Base-by-base conservation (phyloP, 2,888 invertebrate genomes). In the Sinodicranocentrus sp. region DNA sequence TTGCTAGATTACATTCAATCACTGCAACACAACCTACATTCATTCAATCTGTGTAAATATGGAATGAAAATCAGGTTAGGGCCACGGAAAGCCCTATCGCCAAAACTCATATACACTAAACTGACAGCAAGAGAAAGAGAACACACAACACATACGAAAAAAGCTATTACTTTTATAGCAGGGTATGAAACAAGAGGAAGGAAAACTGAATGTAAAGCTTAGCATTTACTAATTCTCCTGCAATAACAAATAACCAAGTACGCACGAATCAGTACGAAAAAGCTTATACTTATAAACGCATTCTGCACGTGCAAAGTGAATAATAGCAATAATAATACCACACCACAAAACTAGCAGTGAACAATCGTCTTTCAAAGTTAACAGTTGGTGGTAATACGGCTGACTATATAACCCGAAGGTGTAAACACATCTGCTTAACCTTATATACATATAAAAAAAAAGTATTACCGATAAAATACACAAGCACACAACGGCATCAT, bases 1-100 rank as follows among this genome's bases (percentile, higher is more conserved):
- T 52, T 19, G 48, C 63, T n/a, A 79, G 63, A 79, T 79, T 79
- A 79, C 63, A 79, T 70, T 79, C 79, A 79, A 79, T 79, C 79
- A 79, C 79, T 79, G 79, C 79, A 79, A 79, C 77, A 78, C 79
- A 79, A 79, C 79, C 79, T 79, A 79, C 71, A 79, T 79, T 79
- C 71, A 71, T 79, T 70, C 77, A 79, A 70, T 70, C 28, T 70
- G 44, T 33, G 43, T 67, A 39, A 25, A 68, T 77, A 59, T 70
- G 77, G 68, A 59, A 78, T 70, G 28, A 44, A 78, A 78, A 78
- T 78, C 79, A 79, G 79, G 79, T 79, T 79, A 79, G 71, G 71
- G 79, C 79, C 79, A 79, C 79, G 61, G 71, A 79, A 79, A 79
- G 61, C 78, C 33, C 77, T 44, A 61, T 48, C 67, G 57, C 39